A percentile compares a stretch with the other conserved stretches of the same genome.
Evolutionary conservation across 2,888 invertebrate species (phyloP).

Genomic region (Drosophila anomalipes): DNA sequence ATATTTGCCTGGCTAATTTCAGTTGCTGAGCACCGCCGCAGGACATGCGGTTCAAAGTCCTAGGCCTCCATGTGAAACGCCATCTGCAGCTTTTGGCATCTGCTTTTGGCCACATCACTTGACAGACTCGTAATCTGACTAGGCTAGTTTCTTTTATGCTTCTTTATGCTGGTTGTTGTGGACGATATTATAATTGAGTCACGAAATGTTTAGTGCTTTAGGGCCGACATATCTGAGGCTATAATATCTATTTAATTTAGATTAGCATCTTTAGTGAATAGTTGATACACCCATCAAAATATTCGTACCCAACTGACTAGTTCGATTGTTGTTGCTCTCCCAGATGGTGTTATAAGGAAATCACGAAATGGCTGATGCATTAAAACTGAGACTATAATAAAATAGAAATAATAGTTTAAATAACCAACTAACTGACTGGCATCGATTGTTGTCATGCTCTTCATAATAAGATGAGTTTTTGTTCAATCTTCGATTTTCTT

Average conservation of each 20-base stretch:
- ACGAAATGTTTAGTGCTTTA: background rate
- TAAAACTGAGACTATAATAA: background rate
- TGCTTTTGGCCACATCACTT: conserved; percentile 25
- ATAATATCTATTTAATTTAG: background rate
- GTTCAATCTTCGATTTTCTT: background rate
- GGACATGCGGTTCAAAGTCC: conserved; percentile 71
- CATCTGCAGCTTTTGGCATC: conserved; percentile 6
- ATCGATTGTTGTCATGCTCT: background rate
- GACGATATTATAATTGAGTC: conserved; percentile 2
- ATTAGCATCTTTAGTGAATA: background rate
- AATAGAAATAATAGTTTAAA: background rate
- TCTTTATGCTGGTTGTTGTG: background rate
- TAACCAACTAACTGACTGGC: background rate
- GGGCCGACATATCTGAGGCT: background rate
- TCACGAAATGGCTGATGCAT: background rate
- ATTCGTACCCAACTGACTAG: background rate
- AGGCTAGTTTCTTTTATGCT: conserved; percentile 4
- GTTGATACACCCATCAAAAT: background rate
- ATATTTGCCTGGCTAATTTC: conserved; percentile 80
- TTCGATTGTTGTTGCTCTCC: background rate
- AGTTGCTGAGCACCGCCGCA: conserved; percentile 41
- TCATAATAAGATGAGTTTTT: background rate
- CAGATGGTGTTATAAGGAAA: background rate
- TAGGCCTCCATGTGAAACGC: conserved; percentile 25
- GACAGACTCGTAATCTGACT: conserved; percentile 20